Evolutionary conservation across 2,113 vertebrate species (phyloP), one percentile per base, ranked within the genome.

Genomic region (Amblyornis subalaris): DNA sequence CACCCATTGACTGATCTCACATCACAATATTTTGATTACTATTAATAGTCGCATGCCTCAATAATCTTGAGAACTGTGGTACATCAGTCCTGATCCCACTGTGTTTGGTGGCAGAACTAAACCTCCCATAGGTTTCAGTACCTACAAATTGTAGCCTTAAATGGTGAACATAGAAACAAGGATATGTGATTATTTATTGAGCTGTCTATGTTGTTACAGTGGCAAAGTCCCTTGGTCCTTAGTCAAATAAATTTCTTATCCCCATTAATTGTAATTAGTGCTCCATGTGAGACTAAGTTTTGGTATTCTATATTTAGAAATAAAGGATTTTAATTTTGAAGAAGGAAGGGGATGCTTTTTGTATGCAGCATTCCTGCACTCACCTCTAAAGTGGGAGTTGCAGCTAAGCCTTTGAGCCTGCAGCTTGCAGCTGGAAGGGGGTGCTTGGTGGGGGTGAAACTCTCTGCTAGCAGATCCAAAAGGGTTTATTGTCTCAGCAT

Each of bases 1-100:
- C n/a, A 84, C 18, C 33, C 24, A 1, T 36, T 90, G 83, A 78
- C 24, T 80, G 71, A 61, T 79, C 57, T 89, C 73, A 66, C 35
- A 86, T 95, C 53, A 85, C 48, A 88, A 58, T 85, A 78, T 88
- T 94, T 95, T 86, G 67, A 85, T 94, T 88, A 50, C 26, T 76
- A 3, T 67, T 84, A 74, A 74, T 65, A 88, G 64, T 84, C 54
- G 58, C 17, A 38, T 88, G 35, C 50, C 54, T 92, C 62, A 85
- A 38, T 76, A 85, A 75, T 48, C 54, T 75, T 64, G 45, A 91
- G 58, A 51, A 50, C 74, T 72, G 38, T 65, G 19, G 15, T 58
- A 22, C 12, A 45, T 62, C 54, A 71, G 33, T 67, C 26, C 33
- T 86, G 18, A 6, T 79, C n/a, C 60, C 28, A 35, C 64, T 81